Base-by-base conservation (phyloP, 2,888 invertebrate genomes). In the Macaria notata region DNA sequence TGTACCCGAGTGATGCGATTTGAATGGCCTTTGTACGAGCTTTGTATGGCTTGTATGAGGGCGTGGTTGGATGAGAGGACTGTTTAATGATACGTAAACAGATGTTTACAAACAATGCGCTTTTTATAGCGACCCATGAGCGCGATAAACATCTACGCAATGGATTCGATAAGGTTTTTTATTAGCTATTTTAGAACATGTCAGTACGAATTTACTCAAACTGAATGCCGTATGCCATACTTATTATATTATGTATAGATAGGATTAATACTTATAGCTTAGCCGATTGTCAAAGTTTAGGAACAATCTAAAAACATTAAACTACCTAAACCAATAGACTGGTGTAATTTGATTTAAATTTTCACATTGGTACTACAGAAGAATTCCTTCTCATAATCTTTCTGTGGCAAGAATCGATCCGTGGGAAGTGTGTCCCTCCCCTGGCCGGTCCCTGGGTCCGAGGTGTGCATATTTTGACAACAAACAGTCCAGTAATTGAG, bases 401-500 rank as follows among this genome's bases (percentile, higher is more conserved):
- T 19, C 19, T 19, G 19, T 19, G 19, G 19, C 19, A 19, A 19
- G 19, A 19, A 19, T 19, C 19, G 19, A 19, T 19, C 19, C 19
- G 19, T 19, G 19, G 19, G 19, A 19, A 19, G 19, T 19, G 19
- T 19, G 19, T 19, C 19, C 19, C 19, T 19, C 4, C 42, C 42
- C 42, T 42, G n/a, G 9, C 4, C 42, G 9, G 31, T 49, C 42
- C 42, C 49, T 9, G 9, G 7, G 41, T 38, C 38, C 39, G 38
- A 31, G 44, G 43, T 70, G 69, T 61, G 62, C 65, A 72, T 77
- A 83, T 84, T 85, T 85, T 84, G 80, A 82, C 79, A 85, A 81
- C 83, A 84, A 85, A 86, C 77, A 83, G 69, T 59, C 51, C 62
- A 60, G 79, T 84, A 83, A 84, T 85, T 78, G 84, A 80, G 78